A percentile compares a stretch with the other conserved stretches of the same genome.
Conservation (phyloP, 2,113 vertebrate genomes). For the Picathartes gymnocephalus region DNA sequence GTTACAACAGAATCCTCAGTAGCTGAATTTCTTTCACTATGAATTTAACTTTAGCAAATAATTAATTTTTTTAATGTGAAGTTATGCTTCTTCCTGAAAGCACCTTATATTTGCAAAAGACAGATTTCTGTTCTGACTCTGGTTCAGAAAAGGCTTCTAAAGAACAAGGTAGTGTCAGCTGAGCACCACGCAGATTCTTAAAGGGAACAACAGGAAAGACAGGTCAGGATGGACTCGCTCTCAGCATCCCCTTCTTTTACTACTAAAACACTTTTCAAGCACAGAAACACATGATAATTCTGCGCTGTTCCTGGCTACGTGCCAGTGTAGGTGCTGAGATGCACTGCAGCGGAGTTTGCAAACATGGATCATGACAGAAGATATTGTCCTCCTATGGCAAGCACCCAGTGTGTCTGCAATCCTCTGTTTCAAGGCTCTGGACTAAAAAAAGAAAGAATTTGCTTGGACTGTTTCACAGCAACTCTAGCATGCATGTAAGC, state of each 20-base stretch:
- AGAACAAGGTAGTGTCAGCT: background rate
- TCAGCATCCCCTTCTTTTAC: background rate
- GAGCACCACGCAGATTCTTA: background rate
- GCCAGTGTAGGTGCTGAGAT: background rate
- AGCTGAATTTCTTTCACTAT: background rate
- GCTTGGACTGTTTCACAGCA: background rate
- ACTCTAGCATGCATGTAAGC: background rate
- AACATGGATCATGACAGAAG: background rate
- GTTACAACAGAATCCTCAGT: background rate
- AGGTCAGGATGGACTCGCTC: accelerated
- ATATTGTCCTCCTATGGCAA: background rate
- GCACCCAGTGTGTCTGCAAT: background rate
- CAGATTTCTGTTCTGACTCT: background rate
- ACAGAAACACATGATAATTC: background rate
- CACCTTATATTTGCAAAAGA: background rate
- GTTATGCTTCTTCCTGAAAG: background rate
- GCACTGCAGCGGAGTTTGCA: background rate
- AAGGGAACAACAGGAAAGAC: background rate
- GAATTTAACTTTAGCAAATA: background rate
- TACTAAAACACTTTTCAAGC: background rate
- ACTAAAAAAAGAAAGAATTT: background rate
- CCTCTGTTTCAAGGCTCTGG: background rate
- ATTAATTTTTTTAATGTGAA: background rate
- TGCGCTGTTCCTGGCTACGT: background rate
- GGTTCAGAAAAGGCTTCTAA: background rate